Evolutionary conservation across 2,113 vertebrate genomes (phyloP), one percentile per base, ranked within the genome.

Genomic region (Platichthys flesus): DNA sequence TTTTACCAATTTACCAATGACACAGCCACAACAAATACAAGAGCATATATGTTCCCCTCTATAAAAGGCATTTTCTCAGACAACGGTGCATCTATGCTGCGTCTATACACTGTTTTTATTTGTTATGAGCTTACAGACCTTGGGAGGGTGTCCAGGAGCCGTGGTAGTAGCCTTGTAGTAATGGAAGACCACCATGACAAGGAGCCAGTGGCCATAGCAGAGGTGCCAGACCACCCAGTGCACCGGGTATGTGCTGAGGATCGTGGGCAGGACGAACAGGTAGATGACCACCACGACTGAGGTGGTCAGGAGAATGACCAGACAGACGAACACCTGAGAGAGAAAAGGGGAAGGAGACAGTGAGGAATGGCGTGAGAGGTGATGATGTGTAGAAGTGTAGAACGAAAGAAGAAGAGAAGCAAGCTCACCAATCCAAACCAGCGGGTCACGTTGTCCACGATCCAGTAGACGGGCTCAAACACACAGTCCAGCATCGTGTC

Each of bases 121-220:
- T 37, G 26, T n/a, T 4, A 71, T 18, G n/a, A 21, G 10, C 14
- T 12, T 28, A 13, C n/a, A 26, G 74, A 99, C 97, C 97, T 97
- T 96, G 0, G 97, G 96, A 0, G 97, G 96, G 77, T 94, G 90
- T 67, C 98, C 98, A 0, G 98, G 96, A 0, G 94, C 93, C 37
- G 97, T 99, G 70, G 94, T 97, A 80, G 95, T 96, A 56, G 97
- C 98, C 94, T 97, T 98, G 93, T 98, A 99, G 90, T 99, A 99
- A 86, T 99, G 97, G 90, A 98, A 99, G 82, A 96, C 91, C 0
- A 99, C 93, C 96, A 99, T 98, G 64, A 97, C 49, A 23, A 99
- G 96, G 65, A 99, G 97, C 98, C 98, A 99, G 93, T 99, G 97
- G 47, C 97, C 97, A 0, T 96, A 98, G 90, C 94, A 85, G 0